A percentile compares a stretch with the other conserved stretches of the same genome.
Evolutionary conservation across 2,797 vertebrate species (phyloP).

Genomic region (Myripristis jacobus): DNA sequence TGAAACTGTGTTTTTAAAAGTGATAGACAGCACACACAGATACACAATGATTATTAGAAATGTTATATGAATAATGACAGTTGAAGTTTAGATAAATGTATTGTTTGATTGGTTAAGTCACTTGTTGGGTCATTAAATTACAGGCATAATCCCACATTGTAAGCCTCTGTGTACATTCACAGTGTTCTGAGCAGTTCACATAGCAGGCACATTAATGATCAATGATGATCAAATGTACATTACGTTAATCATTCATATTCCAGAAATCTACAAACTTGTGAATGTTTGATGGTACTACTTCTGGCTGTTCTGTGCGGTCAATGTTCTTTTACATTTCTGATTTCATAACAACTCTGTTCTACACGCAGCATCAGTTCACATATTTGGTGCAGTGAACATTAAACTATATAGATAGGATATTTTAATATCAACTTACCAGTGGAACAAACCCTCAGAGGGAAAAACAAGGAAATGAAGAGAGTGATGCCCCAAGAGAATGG

Average conservation of each 20-base stretch:
- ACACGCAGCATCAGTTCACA: not conserved
- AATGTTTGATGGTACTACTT: not conserved
- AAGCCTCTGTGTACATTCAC: not conserved
- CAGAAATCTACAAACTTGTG: not conserved
- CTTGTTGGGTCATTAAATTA: not conserved
- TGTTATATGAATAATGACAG: not conserved
- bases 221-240: too few relatives aligned
- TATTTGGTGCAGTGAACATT: not conserved
- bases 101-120: not conserved
- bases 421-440: slow-evolving; percentile 60
- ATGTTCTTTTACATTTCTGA: not conserved
- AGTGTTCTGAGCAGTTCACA: not conserved
- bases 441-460: slow-evolving; percentile 16
- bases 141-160: not conserved
- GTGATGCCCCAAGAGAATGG: slow-evolving; percentile 11
- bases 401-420: not conserved
- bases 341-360: not conserved
- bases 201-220: not conserved
- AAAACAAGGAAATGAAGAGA: slow-evolving; percentile 15
- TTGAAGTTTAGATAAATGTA: too few relatives aligned
- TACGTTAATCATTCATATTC: too few relatives aligned
- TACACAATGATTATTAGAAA: too few relatives aligned
- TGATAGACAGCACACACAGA: too few relatives aligned
- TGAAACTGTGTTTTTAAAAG: too few relatives aligned
- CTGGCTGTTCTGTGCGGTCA: not conserved